phyloP scores from a whole-genome alignment of 2,888 invertebrate genomes.

The Piscicola geometra region DNA sequence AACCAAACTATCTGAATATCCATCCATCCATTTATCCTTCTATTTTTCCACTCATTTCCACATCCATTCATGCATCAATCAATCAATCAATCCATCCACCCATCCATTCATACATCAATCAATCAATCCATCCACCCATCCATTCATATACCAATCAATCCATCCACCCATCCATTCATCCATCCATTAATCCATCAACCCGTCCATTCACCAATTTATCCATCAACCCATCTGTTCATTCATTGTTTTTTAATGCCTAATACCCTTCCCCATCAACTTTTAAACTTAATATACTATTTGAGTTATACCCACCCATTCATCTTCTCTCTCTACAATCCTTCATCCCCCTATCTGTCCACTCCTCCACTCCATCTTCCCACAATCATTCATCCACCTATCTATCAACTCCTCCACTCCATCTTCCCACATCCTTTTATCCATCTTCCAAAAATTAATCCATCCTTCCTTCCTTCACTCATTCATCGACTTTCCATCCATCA shows the following conservation, averaged over 20 bases:
- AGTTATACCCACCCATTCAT: no score
- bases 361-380: not conserved
- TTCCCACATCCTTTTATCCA: slow-evolving; percentile 1
- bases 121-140: not conserved
- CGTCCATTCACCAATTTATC: slow-evolving; percentile 11
- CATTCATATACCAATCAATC: not conserved
- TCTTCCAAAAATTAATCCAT: not conserved
- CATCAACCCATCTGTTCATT: not conserved
- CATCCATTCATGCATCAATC: not conserved
- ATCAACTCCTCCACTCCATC: not conserved
- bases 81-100: not conserved
- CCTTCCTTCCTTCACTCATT: not conserved
- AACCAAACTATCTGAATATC: not conserved
- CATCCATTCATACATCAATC: not conserved
- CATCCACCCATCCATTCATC: slow-evolving; percentile 14
- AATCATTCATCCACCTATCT: not conserved
- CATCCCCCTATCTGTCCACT: not conserved
- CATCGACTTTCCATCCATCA: slow-evolving; percentile 7
- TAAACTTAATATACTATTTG: not conserved
- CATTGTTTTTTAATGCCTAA: no score
- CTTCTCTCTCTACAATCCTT: not conserved
- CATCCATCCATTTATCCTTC: not conserved
- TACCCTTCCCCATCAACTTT: not conserved
- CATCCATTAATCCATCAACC: slow-evolving; percentile 8
- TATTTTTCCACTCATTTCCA: not conserved